Percentiles rank a stretch among this genome's conserved stretches.
Conservation (phyloP, 2,888 invertebrate species). For the Mythimna loreyi region DNA sequence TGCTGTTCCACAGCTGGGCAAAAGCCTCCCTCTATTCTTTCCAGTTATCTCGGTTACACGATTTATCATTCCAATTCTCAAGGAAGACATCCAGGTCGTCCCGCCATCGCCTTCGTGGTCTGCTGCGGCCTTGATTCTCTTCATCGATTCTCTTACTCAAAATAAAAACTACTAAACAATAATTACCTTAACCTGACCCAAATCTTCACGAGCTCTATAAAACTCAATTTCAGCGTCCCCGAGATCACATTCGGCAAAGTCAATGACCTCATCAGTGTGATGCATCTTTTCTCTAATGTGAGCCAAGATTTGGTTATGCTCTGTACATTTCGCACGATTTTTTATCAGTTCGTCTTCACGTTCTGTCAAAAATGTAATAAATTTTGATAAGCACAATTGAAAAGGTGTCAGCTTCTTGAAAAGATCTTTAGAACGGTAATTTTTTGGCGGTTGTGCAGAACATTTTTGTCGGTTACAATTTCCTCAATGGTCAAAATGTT, state of each 20-base stretch:
- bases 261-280: conserved; percentile 87
- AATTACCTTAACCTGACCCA: conserved; percentile 80
- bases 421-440: conserved; percentile 31
- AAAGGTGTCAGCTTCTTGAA: conserved; percentile 31
- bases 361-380: conserved; percentile 70
- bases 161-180: background rate
- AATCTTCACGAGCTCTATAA: conserved; percentile 81
- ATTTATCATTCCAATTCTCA: too few species aligned
- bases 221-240: conserved; percentile 85
- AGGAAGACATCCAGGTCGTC: too few species aligned
- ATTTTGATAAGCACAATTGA: conserved; percentile 31
- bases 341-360: conserved; percentile 86
- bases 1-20: too few species aligned
- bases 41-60: too few species aligned
- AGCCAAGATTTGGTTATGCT: conserved; percentile 87
- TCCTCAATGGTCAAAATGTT: background rate
- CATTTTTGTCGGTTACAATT: background rate
- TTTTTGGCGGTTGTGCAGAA: background rate
- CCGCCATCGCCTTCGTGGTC: too few species aligned
- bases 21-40: too few species aligned
- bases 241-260: conserved; percentile 84
- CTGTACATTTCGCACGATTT: conserved; percentile 84
- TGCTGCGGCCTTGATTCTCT: too few species aligned
- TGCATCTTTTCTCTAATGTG: conserved; percentile 89
- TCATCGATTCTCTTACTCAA: too few species aligned